Percentiles rank a stretch among this genome's conserved stretches.
phyloP scores from a whole-genome alignment of 2,797 vertebrate genomes.

The Nyctalus aviator region DNA sequence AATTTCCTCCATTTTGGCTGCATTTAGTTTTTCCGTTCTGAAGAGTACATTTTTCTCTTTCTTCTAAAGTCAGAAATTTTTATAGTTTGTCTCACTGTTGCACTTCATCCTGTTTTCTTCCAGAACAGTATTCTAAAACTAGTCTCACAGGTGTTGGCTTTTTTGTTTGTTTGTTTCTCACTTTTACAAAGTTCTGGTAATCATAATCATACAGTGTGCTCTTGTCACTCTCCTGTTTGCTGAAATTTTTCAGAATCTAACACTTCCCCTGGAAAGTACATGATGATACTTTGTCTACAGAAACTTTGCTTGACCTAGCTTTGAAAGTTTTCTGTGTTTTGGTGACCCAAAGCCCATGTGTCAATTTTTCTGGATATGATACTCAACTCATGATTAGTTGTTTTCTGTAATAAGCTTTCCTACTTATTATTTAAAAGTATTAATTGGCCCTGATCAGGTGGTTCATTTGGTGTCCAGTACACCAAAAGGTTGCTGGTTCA shows the following conservation, averaged over 20 bases:
- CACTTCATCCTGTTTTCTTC: conserved; percentile 89
- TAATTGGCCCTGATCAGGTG: conserved; percentile 83
- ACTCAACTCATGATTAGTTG: conserved; percentile 88
- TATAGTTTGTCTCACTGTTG: conserved; percentile 89
- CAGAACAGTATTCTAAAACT: conserved; percentile 88
- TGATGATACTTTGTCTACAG: conserved; percentile 69
- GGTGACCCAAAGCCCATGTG: conserved; percentile 84
- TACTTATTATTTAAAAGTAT: conserved; percentile 90
- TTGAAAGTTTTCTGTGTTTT: conserved; percentile 73
- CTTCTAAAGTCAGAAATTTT: conserved; percentile 89
- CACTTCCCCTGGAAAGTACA: conserved; percentile 87
- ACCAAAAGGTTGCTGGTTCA: neutral
- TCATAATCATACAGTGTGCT: conserved; percentile 92
- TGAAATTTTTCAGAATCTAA: conserved; percentile 90
- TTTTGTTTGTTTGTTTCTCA: conserved; percentile 86
- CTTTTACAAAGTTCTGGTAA: conserved; percentile 91
- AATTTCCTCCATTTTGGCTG: conserved; percentile 82
- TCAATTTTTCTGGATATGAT: conserved; percentile 92
- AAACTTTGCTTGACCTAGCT: conserved; percentile 80
- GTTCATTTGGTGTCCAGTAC: neutral
- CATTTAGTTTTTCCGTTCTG: conserved; percentile 90
- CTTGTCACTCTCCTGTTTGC: conserved; percentile 88
- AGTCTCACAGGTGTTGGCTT: conserved; percentile 87
- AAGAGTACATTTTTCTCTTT: conserved; percentile 91
- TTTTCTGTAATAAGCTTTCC: conserved; percentile 91